Base-by-base conservation (phyloP, 2,797 vertebrate species). In the Champsocephalus gunnari region DNA sequence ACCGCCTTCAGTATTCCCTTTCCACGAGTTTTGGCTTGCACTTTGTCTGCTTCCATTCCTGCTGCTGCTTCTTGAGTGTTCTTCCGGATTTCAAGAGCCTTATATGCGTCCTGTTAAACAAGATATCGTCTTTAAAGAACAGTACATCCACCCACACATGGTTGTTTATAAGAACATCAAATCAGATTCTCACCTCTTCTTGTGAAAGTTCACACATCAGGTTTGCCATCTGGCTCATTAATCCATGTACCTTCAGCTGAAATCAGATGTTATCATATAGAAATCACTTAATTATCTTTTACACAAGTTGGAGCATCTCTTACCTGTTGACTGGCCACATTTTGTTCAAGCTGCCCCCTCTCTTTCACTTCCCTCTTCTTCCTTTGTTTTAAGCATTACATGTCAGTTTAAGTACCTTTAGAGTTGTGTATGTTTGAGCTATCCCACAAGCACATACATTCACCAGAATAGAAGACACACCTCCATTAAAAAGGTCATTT, bases 281-380 rank as follows among this genome's bases (percentile, higher is more conserved):
- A 14, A 5, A 3, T 3, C 0, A 49, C 28, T 9, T 47, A 21
- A 9, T 28, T 4, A 3, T 28, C 3, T 28, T 28, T 28, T 28
- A 1, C 0, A 4, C 0, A 43, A 43, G 5, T 2, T 10, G 9
- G 2, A 48, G 10, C 7, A 5, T 12, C 5, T 13, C 63, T 80
- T 73, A 94, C 94, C 92, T 88, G 84, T 32, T 87, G 43, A 9
- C 7, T 28, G 2, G 55, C 49, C 0, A 89, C 69, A 43, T 48
- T 12, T 56, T 71, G 79, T 60, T 81, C 86, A 11, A 79, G 71
- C 44, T 55, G 57, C 12, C 66, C 66, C 19, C 21, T 70, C 3
- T 82, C 77, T 19, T 82, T 4, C 1, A 67, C 49, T 14, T 81
- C 80, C 10, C 73, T 64, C 49, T 71, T 79, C 75, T 43, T 87